Conservation (phyloP, 2,797 vertebrate species). For the Lithobates sylvaticus region DNA sequence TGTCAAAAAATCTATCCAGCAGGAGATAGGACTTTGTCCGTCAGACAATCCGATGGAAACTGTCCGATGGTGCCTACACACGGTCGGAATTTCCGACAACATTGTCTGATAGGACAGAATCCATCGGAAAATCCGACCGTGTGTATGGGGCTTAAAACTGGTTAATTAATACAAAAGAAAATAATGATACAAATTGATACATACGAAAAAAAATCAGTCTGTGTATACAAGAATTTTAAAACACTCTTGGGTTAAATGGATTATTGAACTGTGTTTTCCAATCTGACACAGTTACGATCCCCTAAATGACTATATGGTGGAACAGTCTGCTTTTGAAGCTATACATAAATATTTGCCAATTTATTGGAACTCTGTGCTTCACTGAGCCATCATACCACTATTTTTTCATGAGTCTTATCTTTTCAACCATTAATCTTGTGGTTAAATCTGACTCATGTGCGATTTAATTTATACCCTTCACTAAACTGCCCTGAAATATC, state of each 20-base stretch:
- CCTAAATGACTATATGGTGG: neutral
- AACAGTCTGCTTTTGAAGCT: constrained; percentile 1
- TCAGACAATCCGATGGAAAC: no score
- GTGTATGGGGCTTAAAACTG: no score
- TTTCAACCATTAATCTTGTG: constrained; percentile 36
- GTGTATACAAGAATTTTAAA: no score
- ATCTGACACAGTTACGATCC: neutral
- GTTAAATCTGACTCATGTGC: constrained; percentile 36
- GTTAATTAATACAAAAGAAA: neutral
- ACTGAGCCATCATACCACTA: neutral
- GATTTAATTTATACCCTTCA: constrained; percentile 48
- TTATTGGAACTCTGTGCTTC: constrained; percentile 10
- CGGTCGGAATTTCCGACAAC: no score
- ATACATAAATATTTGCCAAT: constrained; percentile 35
- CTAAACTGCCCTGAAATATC: constrained; percentile 16
- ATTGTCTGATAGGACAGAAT: no score
- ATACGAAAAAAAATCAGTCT: no score
- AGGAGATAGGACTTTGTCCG: no score
- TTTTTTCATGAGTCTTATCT: constrained; percentile 8
- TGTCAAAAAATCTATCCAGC: no score
- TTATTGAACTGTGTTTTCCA: neutral
- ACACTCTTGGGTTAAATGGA: neutral
- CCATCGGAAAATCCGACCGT: no score
- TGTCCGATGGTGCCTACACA: no score
- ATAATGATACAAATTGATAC: no score